Conservation (phyloP, 2,888 invertebrate genomes). For the Sericinus montela region DNA sequence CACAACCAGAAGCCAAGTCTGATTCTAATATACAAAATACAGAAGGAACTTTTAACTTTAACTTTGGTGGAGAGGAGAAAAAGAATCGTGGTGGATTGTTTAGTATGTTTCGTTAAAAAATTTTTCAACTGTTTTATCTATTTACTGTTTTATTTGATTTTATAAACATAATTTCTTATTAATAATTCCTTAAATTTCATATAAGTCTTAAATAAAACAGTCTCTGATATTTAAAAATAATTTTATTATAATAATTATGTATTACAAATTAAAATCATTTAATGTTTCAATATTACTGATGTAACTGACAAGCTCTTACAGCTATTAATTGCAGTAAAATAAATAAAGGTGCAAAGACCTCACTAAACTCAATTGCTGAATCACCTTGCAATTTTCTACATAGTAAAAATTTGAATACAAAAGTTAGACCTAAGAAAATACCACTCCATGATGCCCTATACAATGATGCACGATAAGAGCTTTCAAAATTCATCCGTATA, state of each 20-base stretch:
- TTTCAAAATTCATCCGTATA: slow-evolving; percentile 93
- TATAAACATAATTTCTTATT: background rate
- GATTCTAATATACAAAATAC: slow-evolving; percentile 34
- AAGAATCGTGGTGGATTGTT: slow-evolving; percentile 58
- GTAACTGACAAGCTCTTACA: slow-evolving; percentile 94
- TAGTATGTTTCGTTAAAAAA: slow-evolving; percentile 53
- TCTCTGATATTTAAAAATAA: slow-evolving; percentile 10
- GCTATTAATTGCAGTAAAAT: slow-evolving; percentile 93
- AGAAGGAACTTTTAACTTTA: slow-evolving; percentile 53
- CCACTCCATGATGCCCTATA: slow-evolving; percentile 91
- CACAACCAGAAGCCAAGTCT: slow-evolving; percentile 33
- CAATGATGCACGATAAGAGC: slow-evolving; percentile 87
- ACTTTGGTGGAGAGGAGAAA: slow-evolving; percentile 57
- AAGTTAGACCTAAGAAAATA: slow-evolving; percentile 89
- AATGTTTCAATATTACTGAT: slow-evolving; percentile 56
- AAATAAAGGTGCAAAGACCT: slow-evolving; percentile 95
- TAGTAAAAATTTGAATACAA: slow-evolving; percentile 94
- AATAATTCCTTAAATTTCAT: too few species aligned
- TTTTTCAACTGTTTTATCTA: background rate
- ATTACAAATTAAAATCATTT: slow-evolving; percentile 8
- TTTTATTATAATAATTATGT: slow-evolving; percentile 17
- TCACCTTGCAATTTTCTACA: slow-evolving; percentile 92
- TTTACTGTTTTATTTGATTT: background rate
- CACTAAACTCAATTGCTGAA: slow-evolving; percentile 91
- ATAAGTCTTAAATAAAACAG: slow-evolving; percentile 8